These are phyloP conservation scores for Lasioglossum figueresi DNA, from an alignment of 2,888 invertebrate genomes.

Conservation along the genomic window DNA sequence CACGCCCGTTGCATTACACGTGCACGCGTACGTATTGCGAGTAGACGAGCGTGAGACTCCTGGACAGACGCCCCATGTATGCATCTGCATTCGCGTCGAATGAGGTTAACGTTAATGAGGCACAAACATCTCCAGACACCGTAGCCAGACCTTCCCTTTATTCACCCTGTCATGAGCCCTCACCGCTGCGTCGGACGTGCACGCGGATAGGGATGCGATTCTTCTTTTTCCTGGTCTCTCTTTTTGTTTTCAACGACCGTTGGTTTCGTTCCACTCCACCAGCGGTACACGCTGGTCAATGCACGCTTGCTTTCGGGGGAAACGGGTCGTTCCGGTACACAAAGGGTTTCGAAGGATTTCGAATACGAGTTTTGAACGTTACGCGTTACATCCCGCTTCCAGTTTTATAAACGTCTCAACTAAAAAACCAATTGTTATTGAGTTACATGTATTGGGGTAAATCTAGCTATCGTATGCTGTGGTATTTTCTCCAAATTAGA, in stretches of 20 bases:
- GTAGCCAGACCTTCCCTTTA: constrained; percentile 61
- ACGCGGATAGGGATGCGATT: constrained; percentile 21
- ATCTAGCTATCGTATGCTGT: too few relatives aligned
- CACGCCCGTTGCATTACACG: not conserved
- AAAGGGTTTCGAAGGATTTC: constrained; percentile 1
- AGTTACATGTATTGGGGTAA: too few relatives aligned
- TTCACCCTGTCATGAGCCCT: constrained; percentile 57
- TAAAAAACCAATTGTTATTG: too few relatives aligned
- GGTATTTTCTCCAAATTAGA: too few relatives aligned
- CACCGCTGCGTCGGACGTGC: constrained; percentile 20
- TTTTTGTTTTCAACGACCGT: constrained; percentile 33
- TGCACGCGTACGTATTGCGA: constrained; percentile 6
- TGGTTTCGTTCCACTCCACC: constrained; percentile 40
- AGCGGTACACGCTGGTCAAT: constrained; percentile 27
- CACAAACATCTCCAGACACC: constrained; percentile 70
- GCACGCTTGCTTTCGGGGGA: constrained; percentile 10
- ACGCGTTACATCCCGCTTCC: not conserved
- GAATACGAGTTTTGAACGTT: not conserved
- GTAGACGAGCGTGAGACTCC: constrained; percentile 66
- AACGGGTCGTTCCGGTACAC: not conserved
- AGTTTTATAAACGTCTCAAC: not conserved
- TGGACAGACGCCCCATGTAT: constrained; percentile 64
- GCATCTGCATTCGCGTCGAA: constrained; percentile 73
- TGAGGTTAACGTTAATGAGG: constrained; percentile 77
- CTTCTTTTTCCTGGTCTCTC: not conserved